Evolutionary conservation across 1,140 invertebrate genomes (phyloP).

Genomic region (Rhagoletis pomonella): DNA sequence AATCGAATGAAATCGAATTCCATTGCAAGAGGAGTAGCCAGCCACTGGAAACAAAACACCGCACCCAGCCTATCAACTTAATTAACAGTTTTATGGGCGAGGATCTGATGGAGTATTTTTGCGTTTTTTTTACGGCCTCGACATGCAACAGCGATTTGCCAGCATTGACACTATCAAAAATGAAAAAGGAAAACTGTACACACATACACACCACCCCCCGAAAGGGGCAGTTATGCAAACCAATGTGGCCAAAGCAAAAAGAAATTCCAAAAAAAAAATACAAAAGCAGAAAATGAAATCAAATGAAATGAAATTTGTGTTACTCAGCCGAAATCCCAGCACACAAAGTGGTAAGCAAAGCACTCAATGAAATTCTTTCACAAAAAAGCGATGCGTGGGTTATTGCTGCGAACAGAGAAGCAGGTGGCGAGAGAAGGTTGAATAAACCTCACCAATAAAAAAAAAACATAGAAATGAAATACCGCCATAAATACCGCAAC

Average conservation of each 20-base stretch:
- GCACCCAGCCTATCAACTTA: constrained; percentile 52
- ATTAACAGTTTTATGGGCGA: constrained; percentile 50
- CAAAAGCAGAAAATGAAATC: background rate
- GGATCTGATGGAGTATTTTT: constrained; percentile 32
- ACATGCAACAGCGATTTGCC: constrained; percentile 50
- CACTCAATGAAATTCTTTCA: constrained; percentile 13
- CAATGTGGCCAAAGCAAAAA: background rate
- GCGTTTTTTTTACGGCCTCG: constrained; percentile 24
- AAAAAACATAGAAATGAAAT: constrained; percentile 4
- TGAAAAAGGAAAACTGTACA: background rate
- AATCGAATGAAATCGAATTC: constrained; percentile 52
- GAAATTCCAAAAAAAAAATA: background rate
- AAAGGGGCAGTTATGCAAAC: background rate
- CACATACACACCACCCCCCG: background rate
- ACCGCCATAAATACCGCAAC: constrained; percentile 39
- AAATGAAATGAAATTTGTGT: constrained; percentile 47
- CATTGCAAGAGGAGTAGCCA: constrained; percentile 26
- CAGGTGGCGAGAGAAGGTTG: background rate
- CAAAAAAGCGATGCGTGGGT: background rate
- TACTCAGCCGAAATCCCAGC: constrained; percentile 35
- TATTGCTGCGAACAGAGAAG: background rate
- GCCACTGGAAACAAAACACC: constrained; percentile 48
- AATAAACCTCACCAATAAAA: background rate
- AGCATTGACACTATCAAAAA: constrained; percentile 15
- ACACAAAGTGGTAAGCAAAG: background rate